Evolutionary conservation across 2,113 vertebrate species (phyloP), one percentile per base, ranked within the genome.

Genomic region (Calonectris borealis): DNA sequence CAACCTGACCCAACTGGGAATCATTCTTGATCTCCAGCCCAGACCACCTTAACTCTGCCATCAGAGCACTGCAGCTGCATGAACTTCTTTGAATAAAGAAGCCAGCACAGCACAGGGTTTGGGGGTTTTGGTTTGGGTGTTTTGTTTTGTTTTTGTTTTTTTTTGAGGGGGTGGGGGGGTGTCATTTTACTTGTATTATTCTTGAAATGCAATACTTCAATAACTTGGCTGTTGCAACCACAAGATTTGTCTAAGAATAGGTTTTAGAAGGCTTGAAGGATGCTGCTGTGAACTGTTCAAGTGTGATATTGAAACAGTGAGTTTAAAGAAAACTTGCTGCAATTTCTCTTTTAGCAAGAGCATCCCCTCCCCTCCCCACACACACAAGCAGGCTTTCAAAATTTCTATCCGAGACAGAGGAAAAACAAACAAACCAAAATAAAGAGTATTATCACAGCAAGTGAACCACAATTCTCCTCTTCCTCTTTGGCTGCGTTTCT

Each of bases 241-340:
- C 36, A 88, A 34, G 80, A 92, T 90, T 93, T 94, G 77, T 93
- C 80, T 62, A 95, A 91, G 79, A 96, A 86, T 19, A 87, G 78
- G 61, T 97, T 97, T 90, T 77, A 96, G 93, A 90, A 66, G 51
- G 51, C 46, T 91, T 95, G 94, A 96, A 91, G 84, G 87, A 94
- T 91, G 91, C 93, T 83, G 83, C 91, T 95, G 94, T 95, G 95
- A 97, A 97, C 84, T 80, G 86, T 51, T 97, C 91, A 91, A 97
- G 91, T 94, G 94, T 84, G 94, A 92, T 96, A 96, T 65, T 83
- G 88, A 92, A 96, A 91, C 70, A 89, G 44, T 38, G 55, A 93
- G 55, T 96, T 95, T 88, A 79, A 92, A 75, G 55, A 93, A 96
- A 92, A 80, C 73, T 95, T 81, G 60, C 69, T 91, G 70, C 83